Base-by-base conservation (phyloP, 2,888 invertebrate species). In the Beris chalybata region DNA sequence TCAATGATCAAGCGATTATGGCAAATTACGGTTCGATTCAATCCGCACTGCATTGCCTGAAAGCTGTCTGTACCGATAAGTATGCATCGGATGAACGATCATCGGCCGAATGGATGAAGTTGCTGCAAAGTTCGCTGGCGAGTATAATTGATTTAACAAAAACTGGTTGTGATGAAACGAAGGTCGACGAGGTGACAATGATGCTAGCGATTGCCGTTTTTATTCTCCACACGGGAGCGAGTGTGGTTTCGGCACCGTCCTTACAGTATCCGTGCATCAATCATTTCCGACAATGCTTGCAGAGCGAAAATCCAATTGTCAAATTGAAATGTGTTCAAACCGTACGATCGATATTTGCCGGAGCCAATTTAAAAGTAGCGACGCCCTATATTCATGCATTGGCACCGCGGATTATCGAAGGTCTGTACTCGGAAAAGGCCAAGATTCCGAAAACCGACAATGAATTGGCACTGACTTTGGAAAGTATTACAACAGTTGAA, bases 261-360 rank as follows among this genome's bases (percentile, higher is more conserved):
- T 82, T 97, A 64, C 91, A 93, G 78, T 93, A 92, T 79, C 94
- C 95, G 1, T 94, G 94, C 76, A 92, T 97, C 74, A 93, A 95
- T 82, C 91, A 95, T 76, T 95, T 95, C 81, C 85, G 92, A 45
- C 92, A 93, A 75, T 92, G 93, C 73, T 83, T 93, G 63, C 88
- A 88, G 74, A 87, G 85, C 68, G 83, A 85, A 50, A 86, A 87
- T 76, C 80, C 84, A 69, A 80, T 83, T 86, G 87, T 93, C 0
- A 87, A 87, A 75, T 79, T 91, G 65, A 91, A 91, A 76, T 91
- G 92, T 75, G 85, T 93, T 48, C 91, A 92, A 80, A 89, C 91
- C 2, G 82, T 93, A 59, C 85, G 86, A 73, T 89, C 91, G 0
- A 86, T 95, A 66, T 92, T 93, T 77, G 82, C 86, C 52, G 89